Conservation (phyloP, 1,140 invertebrate genomes). For the Papilio dardanus region DNA sequence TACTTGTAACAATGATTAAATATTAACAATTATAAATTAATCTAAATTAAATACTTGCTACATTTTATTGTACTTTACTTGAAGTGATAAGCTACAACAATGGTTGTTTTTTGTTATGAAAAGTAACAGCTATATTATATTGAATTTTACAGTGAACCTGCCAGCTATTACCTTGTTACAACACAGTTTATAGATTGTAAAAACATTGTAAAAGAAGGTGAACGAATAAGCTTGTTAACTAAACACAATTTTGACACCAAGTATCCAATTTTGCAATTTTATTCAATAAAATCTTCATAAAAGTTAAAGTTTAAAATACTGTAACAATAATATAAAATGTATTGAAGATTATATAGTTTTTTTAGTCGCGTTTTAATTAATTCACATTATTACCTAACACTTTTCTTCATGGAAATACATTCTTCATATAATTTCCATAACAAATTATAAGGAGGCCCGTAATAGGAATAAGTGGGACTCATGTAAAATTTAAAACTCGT, state of each 20-base stretch:
- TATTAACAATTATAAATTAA: conserved; percentile 3
- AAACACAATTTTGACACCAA: neutral
- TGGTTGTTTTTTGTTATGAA: neutral
- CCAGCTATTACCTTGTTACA: conserved; percentile 2
- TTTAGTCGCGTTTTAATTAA: neutral
- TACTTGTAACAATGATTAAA: neutral
- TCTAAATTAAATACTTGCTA: neutral
- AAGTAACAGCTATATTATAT: neutral
- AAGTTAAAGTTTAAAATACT: neutral
- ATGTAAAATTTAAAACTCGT: neutral
- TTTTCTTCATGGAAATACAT: too few relatives aligned
- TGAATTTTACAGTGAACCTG: neutral
- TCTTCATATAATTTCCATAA: neutral
- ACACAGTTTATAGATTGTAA: neutral
- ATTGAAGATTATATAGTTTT: neutral
- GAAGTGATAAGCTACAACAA: neutral
- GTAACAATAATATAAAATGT: neutral
- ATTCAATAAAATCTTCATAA: neutral
- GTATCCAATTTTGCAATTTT: neutral
- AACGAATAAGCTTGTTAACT: neutral
- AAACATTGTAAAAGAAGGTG: neutral
- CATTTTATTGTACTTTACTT: neutral
- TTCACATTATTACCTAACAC: too few relatives aligned
- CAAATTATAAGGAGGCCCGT: neutral
- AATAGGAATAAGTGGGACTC: conserved; percentile 3